phyloP scores from a whole-genome alignment of 2,113 vertebrate species.

The Nyctibius bracteatus region DNA sequence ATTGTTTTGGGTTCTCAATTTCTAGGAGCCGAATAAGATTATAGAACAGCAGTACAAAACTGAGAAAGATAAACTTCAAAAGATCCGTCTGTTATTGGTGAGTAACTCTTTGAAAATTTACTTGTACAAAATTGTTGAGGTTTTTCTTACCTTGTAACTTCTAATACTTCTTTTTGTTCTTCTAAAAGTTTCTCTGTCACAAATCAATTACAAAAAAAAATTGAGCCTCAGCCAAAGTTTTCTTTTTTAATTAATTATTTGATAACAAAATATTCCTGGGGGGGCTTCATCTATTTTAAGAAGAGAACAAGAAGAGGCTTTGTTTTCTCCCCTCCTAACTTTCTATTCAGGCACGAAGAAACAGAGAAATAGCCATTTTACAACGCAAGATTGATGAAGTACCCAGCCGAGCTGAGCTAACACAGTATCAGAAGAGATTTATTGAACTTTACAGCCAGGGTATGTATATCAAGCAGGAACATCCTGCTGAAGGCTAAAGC shows the following conservation, averaged over 20 bases:
- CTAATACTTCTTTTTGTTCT: background rate
- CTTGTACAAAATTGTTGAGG: background rate
- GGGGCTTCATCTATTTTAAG: slow-evolving; percentile 43
- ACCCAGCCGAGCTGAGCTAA: slow-evolving; percentile 93
- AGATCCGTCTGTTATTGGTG: slow-evolving; percentile 93
- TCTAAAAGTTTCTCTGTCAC: background rate
- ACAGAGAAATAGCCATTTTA: slow-evolving; percentile 94
- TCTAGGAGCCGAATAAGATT: slow-evolving; percentile 83
- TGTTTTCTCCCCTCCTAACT: slow-evolving; percentile 54
- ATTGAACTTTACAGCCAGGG: slow-evolving; percentile 97
- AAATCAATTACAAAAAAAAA: background rate
- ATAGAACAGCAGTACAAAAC: slow-evolving; percentile 86
- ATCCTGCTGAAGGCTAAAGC: slow-evolving; percentile 1
- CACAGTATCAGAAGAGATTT: slow-evolving; percentile 98
- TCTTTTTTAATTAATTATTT: background rate
- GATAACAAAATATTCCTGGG: background rate
- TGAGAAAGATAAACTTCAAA: slow-evolving; percentile 93
- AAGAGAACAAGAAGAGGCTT: slow-evolving; percentile 45
- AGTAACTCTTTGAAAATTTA: slow-evolving; percentile 39
- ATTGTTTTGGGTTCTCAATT: background rate
- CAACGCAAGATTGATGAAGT: slow-evolving; percentile 98
- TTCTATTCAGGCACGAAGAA: slow-evolving; percentile 87
- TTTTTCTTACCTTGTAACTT: background rate
- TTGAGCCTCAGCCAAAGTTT: background rate
- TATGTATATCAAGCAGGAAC: slow-evolving; percentile 64